Evolutionary conservation across 2,888 invertebrate genomes (phyloP), one percentile per base, ranked within the genome.

Genomic region (Hirtodrosophila trivittata): DNA sequence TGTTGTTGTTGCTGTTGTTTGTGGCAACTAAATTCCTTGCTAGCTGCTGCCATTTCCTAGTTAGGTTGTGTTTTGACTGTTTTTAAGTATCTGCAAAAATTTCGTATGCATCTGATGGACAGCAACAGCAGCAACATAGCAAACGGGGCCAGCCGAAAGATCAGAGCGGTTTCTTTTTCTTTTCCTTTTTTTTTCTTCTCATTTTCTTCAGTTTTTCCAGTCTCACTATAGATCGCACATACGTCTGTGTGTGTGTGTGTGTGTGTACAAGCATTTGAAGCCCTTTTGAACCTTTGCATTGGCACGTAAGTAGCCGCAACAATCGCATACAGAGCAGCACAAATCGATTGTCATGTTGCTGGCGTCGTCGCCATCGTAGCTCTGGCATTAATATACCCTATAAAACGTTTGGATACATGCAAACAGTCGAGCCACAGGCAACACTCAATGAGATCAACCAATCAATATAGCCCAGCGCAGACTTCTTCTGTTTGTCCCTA

Each of bases 31-130:
- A 81, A 78, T 78, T 78, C 77, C 77, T 73, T 73, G 60, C 55
- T 47, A 54, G 21, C 43, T 38, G 42, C 65, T 73, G 75, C 74
- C 80, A 74, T 78, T 81, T 80, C 86, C 80, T 86, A 86, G 86
- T 76, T 83, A 64, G 82, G 58, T 63, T 77, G 73, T 72, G 67
- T 75, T 81, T 80, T 82, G 82, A 81, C 85, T 84, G 66, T 69
- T 81, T 77, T 75, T 77, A 78, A 85, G 81, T 81, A 83, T 76
- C 78, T 80, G 66, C 43, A 78, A 68, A 66, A 77, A 82, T 87
- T 87, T 87, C 62, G 75, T 86, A 85, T 88, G 86, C 88, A 87
- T 84, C 85, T 88, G 87, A 87, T 86, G 86, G 88, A 85, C 88
- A 86, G 74, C 63, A 78, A 65, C 68, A 25, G 25, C 25, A 25